Base-by-base conservation (phyloP, 2,888 invertebrate species). In the Syritta pipiens region DNA sequence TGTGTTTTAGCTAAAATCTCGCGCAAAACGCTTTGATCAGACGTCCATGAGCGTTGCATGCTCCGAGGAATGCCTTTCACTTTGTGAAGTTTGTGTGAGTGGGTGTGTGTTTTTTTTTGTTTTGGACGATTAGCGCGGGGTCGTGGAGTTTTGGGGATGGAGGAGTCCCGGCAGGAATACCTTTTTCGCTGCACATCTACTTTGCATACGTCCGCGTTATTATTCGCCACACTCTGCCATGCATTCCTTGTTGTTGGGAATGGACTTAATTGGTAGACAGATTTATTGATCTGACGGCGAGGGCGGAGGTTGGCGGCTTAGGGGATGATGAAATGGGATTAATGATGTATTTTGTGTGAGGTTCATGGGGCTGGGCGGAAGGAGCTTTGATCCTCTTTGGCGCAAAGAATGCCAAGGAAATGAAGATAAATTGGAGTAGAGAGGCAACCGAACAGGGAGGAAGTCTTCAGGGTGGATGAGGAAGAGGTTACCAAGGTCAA, bases 11-110 rank as follows among this genome's bases (percentile, higher is more conserved):
- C 51, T 46, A 19, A 49, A 24, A 44, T 42, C 49, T 40, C 42
- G 28, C 57, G 26, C 46, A 30, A 60, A 63, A 55, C 32, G 65
- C 79, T 82, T 82, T 81, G 81, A 82, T 82, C 82, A 81, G 44
- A 57, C 37, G 72, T 44, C 68, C 75, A 82, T 76, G 72, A 79
- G 79, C 75, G n/a, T n/a, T 72, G 44, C 14, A 60, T 63, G 49
- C 46, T 59, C 53, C 20, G 32, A 63, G 6, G 44, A 67, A 67
- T 59, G 35, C n/a, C 44, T 65, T 65, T 46, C 51, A 74, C 51
- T 60, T 53, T 46, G 74, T 67, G 26, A 48, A 67, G 67, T 74
- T 67, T 44, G 59, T 59, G n/a, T n/a, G n/a, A n/a, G n/a, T n/a
- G n/a, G n/a, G n/a, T n/a, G n/a, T n/a, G n/a, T n/a, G n/a, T n/a